These are phyloP conservation scores for Rhabditoides inermis DNA, from an alignment of 2,888 invertebrate species.

Conservation along the genomic window DNA sequence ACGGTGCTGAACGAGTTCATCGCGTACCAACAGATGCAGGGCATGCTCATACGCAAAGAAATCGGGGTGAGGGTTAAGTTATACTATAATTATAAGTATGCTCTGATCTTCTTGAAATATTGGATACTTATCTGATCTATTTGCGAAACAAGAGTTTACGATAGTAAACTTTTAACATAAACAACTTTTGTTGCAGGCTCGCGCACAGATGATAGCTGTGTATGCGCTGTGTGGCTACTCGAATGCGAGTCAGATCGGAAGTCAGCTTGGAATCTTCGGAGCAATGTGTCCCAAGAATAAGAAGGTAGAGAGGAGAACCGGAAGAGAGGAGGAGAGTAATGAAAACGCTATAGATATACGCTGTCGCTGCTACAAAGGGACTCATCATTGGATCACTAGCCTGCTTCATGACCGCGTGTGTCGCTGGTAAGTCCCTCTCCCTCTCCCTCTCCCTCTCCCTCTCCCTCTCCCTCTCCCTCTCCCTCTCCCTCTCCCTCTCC, in stretches of 20 bases:
- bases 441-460: too few relatives aligned
- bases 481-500: too few relatives aligned
- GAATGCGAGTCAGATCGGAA: slow-evolving; percentile 17
- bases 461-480: too few relatives aligned
- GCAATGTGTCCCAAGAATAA: slow-evolving; percentile 13
- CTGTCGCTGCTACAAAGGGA: slow-evolving; percentile 5
- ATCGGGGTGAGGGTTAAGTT: slow-evolving; percentile 5
- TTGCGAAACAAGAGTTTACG: not conserved
- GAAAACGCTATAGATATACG: not conserved
- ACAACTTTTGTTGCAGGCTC: slow-evolving; percentile 5
- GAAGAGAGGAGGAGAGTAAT: not conserved
- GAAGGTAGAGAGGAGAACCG: not conserved
- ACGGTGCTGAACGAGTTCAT: slow-evolving; percentile 22
- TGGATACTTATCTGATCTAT: not conserved
- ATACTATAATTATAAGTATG: not conserved
- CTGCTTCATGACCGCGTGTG: slow-evolving; percentile 21
- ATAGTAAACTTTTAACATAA: not conserved
- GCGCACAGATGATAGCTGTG: slow-evolving; percentile 15
- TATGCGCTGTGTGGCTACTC: slow-evolving; percentile 20
- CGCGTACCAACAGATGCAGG: slow-evolving; percentile 20
- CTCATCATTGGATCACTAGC: slow-evolving; percentile 17
- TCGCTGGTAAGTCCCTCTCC: too few relatives aligned
- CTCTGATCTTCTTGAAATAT: not conserved
- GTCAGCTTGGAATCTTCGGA: slow-evolving; percentile 16
- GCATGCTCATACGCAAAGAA: slow-evolving; percentile 12